Conservation (phyloP, 2,888 invertebrate species). For the Cheilosia impressa region DNA sequence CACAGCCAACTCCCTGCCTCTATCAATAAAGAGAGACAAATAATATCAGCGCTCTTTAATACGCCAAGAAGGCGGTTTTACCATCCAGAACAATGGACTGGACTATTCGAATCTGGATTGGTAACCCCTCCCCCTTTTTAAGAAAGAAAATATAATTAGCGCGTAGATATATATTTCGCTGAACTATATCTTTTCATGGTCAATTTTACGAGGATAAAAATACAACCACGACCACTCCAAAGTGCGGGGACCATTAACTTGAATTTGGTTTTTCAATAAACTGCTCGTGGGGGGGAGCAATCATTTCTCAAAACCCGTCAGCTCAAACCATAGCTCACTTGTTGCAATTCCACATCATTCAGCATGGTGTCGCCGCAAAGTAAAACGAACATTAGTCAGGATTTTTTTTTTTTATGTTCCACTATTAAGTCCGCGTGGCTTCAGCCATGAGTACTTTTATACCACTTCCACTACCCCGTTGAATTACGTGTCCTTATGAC, state of each 20-base stretch:
- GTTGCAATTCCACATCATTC: slow-evolving; percentile 57
- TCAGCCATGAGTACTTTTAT: slow-evolving; percentile 18
- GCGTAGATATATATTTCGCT: too few species aligned
- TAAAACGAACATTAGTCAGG: slow-evolving; percentile 35
- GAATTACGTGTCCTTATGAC: slow-evolving; percentile 49
- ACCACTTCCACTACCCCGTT: slow-evolving; percentile 2
- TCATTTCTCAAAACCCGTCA: slow-evolving; percentile 2
- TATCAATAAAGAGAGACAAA: too few species aligned
- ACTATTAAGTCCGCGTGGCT: slow-evolving; percentile 45
- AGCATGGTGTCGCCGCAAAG: slow-evolving; percentile 34
- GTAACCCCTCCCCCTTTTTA: too few species aligned
- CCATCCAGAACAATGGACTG: too few species aligned
- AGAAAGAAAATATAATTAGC: too few species aligned
- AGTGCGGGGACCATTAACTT: background rate
- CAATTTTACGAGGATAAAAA: background rate
- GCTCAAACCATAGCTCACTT: slow-evolving; percentile 39
- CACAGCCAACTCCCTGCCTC: too few species aligned
- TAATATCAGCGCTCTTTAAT: too few species aligned
- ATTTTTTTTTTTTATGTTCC: slow-evolving; percentile 5
- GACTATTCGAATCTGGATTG: too few species aligned
- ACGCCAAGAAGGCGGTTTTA: too few species aligned
- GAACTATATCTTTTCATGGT: background rate
- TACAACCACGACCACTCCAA: background rate
- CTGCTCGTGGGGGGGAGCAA: background rate
- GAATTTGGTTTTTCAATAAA: slow-evolving; percentile 5